Percentiles rank a stretch among this genome's conserved stretches.
Conservation (phyloP, 2,113 vertebrate genomes). For the Tursiops truncatus region DNA sequence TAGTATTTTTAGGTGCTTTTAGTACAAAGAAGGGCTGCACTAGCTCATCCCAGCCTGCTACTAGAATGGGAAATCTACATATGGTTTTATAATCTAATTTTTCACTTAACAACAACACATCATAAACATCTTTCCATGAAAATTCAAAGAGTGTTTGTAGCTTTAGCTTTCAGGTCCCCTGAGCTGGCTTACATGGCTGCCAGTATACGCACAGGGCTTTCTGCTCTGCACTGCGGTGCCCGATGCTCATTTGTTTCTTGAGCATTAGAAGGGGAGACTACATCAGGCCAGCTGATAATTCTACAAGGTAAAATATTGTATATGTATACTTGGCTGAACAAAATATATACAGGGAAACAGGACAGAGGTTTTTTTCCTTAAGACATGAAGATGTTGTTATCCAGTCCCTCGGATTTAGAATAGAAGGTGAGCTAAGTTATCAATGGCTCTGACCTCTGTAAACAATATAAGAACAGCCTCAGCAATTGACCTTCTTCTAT, state of each 20-base stretch:
- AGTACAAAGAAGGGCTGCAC: neutral
- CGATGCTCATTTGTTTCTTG: neutral
- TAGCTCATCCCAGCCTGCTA: neutral
- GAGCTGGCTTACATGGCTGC: neutral
- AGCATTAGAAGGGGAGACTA: neutral
- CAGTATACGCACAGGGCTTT: neutral
- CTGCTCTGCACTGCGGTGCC: neutral
- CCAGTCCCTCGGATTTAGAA: neutral
- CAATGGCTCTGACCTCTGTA: neutral
- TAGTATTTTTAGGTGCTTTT: neutral
- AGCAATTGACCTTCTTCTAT: neutral
- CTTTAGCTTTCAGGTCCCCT: neutral
- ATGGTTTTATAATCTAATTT: neutral
- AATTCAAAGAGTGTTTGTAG: neutral
- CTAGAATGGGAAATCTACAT: neutral
- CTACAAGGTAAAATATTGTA: neutral
- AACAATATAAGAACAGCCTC: neutral
- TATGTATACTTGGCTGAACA: neutral
- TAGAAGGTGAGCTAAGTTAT: neutral
- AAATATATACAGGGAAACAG: neutral
- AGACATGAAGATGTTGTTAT: neutral
- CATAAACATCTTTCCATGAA: neutral
- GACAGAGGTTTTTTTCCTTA: neutral
- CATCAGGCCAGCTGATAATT: neutral
- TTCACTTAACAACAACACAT: neutral